Base-by-base conservation (phyloP, 2,888 invertebrate species). In the Nephrotoma appendiculata region DNA sequence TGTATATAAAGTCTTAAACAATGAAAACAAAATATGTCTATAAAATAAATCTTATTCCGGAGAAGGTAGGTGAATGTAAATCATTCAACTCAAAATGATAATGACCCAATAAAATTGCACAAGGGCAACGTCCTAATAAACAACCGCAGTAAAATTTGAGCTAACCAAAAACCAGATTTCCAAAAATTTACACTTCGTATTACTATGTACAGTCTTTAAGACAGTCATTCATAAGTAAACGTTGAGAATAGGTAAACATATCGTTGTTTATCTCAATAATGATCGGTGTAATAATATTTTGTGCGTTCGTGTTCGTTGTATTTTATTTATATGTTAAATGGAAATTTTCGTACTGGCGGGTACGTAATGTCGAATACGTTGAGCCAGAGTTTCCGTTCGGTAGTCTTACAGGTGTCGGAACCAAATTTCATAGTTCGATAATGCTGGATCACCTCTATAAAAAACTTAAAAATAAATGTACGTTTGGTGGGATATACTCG, bases 401-500 rank as follows among this genome's bases (percentile, higher is more conserved):
- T 88, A 88, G 89, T 89, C 41, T 88, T 89, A 4, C 89, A 88
- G 87, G 89, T 88, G 87, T 88, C 88, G 83, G 89, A 88, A n/a
- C 89, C 45, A 88, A 87, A 0, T 88, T 88, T 5, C 86, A 89
- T 7, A 52, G 89, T 0, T 87, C 88, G 15, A 88, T 89, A 5
- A 88, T 89, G 0, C 88, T 90, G 11, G 88, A 89, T 2, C 87
- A 89, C 0, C 89, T 89, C 87, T 91, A 91, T 86, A 85, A 88
- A 45, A 89, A 90, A 87, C 89, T 89, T 87, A 90, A 90, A 87
- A 88, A 88, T 0, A 88, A 87, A 12, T 89, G 89, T 6, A 89
- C 89, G 0, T 89, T 90, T 87, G 90, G 89, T 0, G 90, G 90
- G 6, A 89, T 90, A 86, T 91, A 89, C 83, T 88, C 90, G 9